Conservation (phyloP, 1,140 invertebrate genomes). For the Pseudomyrmex dendroicus region DNA sequence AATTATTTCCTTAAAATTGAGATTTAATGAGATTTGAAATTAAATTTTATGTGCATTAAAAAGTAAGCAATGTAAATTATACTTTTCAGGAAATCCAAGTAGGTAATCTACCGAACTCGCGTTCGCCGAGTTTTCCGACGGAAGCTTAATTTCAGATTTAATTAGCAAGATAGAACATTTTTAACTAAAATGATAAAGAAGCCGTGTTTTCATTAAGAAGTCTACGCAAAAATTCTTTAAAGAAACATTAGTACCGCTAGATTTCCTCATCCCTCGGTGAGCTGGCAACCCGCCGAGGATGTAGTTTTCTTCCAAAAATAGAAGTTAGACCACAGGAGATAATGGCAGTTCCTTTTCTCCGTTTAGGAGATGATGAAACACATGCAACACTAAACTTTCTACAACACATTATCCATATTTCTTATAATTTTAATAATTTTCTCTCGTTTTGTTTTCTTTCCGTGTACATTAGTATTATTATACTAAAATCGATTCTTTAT, state of each 20-base stretch:
- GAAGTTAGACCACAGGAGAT: no score
- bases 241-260: not conserved
- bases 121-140: not conserved
- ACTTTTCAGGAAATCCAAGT: conserved; percentile 48
- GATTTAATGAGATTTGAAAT: conserved; percentile 12
- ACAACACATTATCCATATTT: no score
- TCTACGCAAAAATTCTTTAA: not conserved
- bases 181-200: conserved; percentile 38
- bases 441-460: no score
- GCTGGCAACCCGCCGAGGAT: no score
- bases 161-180: conserved; percentile 51
- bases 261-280: not conserved
- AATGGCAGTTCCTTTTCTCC: no score
- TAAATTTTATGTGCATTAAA: conserved; percentile 24
- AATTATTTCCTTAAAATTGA: conserved; percentile 7
- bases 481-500: not conserved
- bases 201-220: conserved; percentile 26
- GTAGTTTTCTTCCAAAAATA: no score
- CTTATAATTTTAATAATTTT: no score
- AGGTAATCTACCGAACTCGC: conserved; percentile 20
- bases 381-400: no score
- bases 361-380: no score
- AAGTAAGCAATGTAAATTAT: conserved; percentile 26
- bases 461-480: no score
- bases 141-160: conserved; percentile 58